Conservation (phyloP, 2,113 vertebrate species). For the Chloropsis cyanopogon region DNA sequence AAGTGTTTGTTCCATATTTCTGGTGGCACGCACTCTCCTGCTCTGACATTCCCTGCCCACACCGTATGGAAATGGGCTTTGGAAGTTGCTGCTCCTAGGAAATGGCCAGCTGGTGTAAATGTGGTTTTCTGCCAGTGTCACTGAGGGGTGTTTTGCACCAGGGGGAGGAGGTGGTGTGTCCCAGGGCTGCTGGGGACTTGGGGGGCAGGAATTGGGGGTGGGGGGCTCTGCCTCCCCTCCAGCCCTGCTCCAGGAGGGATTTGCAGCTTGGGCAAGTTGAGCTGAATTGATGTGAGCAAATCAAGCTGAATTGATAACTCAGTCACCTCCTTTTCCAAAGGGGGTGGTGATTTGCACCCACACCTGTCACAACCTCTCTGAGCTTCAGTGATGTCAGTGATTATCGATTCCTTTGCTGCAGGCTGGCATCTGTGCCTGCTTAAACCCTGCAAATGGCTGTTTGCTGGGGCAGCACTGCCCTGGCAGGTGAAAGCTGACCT, state of each 20-base stretch:
- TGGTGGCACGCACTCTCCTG: neutral
- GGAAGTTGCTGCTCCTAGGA: neutral
- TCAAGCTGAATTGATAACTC: rapidly evolving
- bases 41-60: neutral
- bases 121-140: neutral
- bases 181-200: rapidly evolving
- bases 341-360: neutral
- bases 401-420: rapidly evolving
- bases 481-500: rapidly evolving
- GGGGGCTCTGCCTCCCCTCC: neutral
- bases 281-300: neutral
- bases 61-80: neutral
- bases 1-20: neutral
- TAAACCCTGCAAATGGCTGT: rapidly evolving
- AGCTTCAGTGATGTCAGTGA: neutral
- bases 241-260: neutral
- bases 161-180: neutral
- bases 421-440: neutral
- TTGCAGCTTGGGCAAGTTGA: neutral
- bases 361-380: rapidly evolving
- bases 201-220: neutral
- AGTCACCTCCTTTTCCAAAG: neutral
- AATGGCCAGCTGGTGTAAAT: neutral
- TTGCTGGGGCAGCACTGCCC: neutral
- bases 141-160: rapidly evolving